Conservation (phyloP, 2,888 invertebrate genomes). For the Siphlonurus alternatus region DNA sequence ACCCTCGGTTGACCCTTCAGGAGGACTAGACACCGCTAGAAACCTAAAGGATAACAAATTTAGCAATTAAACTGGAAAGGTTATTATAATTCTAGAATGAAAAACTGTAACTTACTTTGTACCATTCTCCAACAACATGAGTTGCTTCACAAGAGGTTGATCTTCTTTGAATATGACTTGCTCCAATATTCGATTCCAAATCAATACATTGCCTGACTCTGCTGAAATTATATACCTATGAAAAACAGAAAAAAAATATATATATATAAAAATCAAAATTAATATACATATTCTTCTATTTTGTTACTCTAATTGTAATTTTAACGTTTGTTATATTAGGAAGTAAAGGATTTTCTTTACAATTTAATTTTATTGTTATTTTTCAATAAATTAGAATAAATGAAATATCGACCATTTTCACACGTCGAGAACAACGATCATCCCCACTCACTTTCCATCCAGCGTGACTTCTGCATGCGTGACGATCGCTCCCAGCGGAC, state of each 20-base stretch:
- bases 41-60: slow-evolving; percentile 38
- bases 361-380: too few species aligned
- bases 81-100: too few species aligned
- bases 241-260: slow-evolving; percentile 15
- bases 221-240: slow-evolving; percentile 65
- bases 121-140: slow-evolving; percentile 56
- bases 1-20: slow-evolving; percentile 38
- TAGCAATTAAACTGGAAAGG: too few species aligned
- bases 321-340: too few species aligned
- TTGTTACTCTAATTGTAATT: too few species aligned
- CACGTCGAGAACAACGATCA: background rate
- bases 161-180: slow-evolving; percentile 62
- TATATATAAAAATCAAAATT: background rate
- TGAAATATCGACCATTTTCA: slow-evolving; percentile 5
- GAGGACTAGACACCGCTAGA: slow-evolving; percentile 44
- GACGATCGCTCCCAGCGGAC: slow-evolving; percentile 83
- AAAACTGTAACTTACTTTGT: slow-evolving; percentile 23
- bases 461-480: slow-evolving; percentile 82
- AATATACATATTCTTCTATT: background rate
- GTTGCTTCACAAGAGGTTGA: slow-evolving; percentile 60
- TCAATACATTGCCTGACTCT: slow-evolving; percentile 77
- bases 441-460: slow-evolving; percentile 42
- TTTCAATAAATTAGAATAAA: too few species aligned
- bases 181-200: slow-evolving; percentile 68
- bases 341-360: too few species aligned